phyloP scores from a whole-genome alignment of 2,113 vertebrate species.

The Elephas maximus region DNA sequence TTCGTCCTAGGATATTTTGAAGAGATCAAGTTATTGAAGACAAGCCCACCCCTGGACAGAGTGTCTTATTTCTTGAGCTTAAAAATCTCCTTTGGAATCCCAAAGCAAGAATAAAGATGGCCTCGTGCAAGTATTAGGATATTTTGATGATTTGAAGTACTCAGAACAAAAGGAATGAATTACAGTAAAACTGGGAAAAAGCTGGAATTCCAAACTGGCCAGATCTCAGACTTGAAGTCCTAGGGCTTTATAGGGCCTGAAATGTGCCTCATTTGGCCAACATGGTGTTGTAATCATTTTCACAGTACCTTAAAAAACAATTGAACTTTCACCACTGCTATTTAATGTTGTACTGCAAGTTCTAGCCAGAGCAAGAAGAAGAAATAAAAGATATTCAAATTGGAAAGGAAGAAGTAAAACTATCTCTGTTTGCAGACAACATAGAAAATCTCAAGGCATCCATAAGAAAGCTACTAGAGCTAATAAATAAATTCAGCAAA shows the following conservation, averaged over 20 bases:
- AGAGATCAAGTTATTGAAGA: background rate
- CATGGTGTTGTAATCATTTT: background rate
- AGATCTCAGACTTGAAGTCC: background rate
- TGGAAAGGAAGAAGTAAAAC: background rate
- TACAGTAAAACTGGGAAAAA: background rate
- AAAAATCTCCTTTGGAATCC: constrained; percentile 29
- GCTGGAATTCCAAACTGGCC: background rate
- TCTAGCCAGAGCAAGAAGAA: background rate
- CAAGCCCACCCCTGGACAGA: background rate
- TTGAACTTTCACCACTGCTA: background rate
- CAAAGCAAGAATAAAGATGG: constrained; percentile 34
- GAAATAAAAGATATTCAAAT: background rate
- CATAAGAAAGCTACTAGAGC: background rate
- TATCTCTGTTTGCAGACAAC: background rate
- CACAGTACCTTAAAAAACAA: background rate
- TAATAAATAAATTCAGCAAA: too few relatives aligned
- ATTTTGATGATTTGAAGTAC: background rate
- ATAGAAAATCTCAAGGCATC: background rate
- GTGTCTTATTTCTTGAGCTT: background rate
- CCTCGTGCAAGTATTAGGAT: background rate
- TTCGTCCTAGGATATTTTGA: background rate
- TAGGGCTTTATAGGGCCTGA: background rate
- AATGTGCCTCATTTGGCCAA: background rate
- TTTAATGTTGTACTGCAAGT: background rate
- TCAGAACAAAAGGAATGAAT: background rate